Base-by-base conservation (phyloP, 2,797 vertebrate species). In the Helostoma temminkii region DNA sequence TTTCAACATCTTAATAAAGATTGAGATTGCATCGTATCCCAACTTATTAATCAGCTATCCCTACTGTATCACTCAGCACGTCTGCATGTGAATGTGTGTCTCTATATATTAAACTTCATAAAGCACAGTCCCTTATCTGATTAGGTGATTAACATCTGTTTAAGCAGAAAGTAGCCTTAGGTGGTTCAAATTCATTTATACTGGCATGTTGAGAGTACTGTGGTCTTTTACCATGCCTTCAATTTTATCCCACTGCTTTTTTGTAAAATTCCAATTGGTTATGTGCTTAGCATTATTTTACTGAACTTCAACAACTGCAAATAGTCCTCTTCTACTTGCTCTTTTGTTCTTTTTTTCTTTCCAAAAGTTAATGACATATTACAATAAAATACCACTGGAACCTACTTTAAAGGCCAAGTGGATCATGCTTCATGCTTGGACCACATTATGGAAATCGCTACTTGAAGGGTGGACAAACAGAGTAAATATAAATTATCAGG, bases 1-100 rank as follows among this genome's bases (percentile, higher is more conserved):
- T 94, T 93, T 94, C 94, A 94, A 87, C 93, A 48, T 91, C 90
- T 94, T 94, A 93, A 95, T 94, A 94, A 93, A 91, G 87, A 86
- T 75, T 82, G 83, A 91, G 93, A 93, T 93, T 91, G 86, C 89
- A 93, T 93, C 91, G 72, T 77, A 83, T 91, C 89, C 78, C 80
- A 63, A 80, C 85, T 86, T 91, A 91, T 93, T 93, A 92, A 92
- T 92, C 88, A 87, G 82, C 89, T 75, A 57, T 77, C 68, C 69
- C 78, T 54, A 42, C 73, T 57, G 47, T 75, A 79, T 91, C 90
- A 87, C 76, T 89, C 89, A 88, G 76, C 88, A 83, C 68, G 65
- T 74, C 80, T 60, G 80, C 83, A 90, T 80, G 84, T 79, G 77
- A 74, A 83, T 63, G 64, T 48, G 73, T 66, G 85, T 87, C 76